A percentile compares a stretch with the other conserved stretches of the same genome.
These are phyloP conservation scores for Nesogale talazaci DNA, from an alignment of 2,113 vertebrate species.

Conservation along the genomic window DNA sequence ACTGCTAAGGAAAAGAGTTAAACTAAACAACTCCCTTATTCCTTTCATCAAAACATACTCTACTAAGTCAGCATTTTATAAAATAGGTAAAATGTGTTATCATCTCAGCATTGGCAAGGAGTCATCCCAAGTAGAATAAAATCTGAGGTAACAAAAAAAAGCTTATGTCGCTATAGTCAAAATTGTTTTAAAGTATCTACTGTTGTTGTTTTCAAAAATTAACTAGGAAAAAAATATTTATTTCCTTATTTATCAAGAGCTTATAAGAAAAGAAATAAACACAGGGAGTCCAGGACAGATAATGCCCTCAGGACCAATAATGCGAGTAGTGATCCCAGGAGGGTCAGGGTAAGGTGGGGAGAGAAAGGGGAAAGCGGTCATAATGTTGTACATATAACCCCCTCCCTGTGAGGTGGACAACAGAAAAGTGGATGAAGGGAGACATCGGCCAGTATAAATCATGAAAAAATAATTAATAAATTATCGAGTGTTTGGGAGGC, in stretches of 20 bases:
- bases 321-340: too few relatives aligned
- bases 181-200: neutral
- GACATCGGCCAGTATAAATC: too few relatives aligned
- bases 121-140: neutral
- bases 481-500: too few relatives aligned
- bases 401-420: too few relatives aligned
- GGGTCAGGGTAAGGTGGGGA: too few relatives aligned
- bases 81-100: neutral
- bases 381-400: too few relatives aligned
- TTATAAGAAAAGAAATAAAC: neutral
- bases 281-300: too few relatives aligned
- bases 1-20: neutral
- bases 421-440: too few relatives aligned
- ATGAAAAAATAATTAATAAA: too few relatives aligned
- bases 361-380: too few relatives aligned
- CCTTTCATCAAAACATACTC: slow-evolving; percentile 29
- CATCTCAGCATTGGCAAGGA: neutral
- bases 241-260: too few relatives aligned
- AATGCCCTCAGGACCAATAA: too few relatives aligned
- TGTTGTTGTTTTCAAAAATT: neutral
- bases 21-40: neutral
- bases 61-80: neutral
- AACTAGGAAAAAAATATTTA: slow-evolving; percentile 30
- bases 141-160: neutral
- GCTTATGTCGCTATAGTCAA: neutral